Percentiles rank a stretch among this genome's conserved stretches.
Evolutionary conservation across 1,140 invertebrate species (phyloP).

Genomic region (Tetramorium alpestre): DNA sequence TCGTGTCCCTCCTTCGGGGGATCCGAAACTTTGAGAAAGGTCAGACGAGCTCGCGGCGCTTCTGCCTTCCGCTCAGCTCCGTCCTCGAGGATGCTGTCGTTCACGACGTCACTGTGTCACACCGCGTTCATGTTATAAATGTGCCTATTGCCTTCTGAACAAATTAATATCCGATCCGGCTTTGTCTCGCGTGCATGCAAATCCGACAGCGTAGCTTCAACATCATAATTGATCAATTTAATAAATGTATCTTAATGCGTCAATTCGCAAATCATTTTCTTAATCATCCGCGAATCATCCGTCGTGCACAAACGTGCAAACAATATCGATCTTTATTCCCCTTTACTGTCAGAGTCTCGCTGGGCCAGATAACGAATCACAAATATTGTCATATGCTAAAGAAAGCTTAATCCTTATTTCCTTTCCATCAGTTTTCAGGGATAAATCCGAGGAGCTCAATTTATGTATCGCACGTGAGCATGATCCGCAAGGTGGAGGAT

Average conservation of each 20-base stretch:
- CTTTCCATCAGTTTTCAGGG: neutral
- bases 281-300: neutral
- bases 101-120: constrained; percentile 23
- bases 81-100: constrained; percentile 14
- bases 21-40: constrained; percentile 74
- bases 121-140: neutral
- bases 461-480: constrained; percentile 14
- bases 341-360: neutral
- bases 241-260: neutral
- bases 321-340: neutral
- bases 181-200: neutral
- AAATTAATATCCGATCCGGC: neutral
- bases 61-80: constrained; percentile 58
- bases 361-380: no score
- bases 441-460: neutral
- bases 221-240: neutral
- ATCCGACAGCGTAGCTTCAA: neutral
- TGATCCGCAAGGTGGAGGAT: constrained; percentile 8
- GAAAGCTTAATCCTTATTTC: constrained; percentile 7
- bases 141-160: neutral
- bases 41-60: constrained; percentile 67
- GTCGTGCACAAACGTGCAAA: neutral
- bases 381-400: constrained; percentile 20
- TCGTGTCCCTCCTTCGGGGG: constrained; percentile 57
- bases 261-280: neutral